Base-by-base conservation (phyloP, 1,140 invertebrate species). In the Laodelphax striatellus region DNA sequence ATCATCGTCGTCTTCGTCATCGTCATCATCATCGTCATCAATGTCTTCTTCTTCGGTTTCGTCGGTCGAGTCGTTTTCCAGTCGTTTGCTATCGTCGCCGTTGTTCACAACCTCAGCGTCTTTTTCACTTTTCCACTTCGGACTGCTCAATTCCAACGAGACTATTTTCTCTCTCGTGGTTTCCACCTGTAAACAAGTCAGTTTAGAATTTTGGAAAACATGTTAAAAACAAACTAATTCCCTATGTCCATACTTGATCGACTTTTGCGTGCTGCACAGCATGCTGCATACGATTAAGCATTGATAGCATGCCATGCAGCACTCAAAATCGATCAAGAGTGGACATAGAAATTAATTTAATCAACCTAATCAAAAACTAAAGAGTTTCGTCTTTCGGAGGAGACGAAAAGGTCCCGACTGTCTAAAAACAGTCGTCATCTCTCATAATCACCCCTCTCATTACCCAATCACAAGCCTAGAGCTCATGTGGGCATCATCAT, bases 111-210 rank as follows among this genome's bases (percentile, higher is more conserved):
- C 24, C 2, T 62, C 65, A 17, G 61, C 57, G n/a, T 57, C 62
- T 17, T 63, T 59, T 14, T 62, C 61, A 14, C 67, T 65, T 16
- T 59, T 55, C 42, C 75, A 76, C 50, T 76, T 81, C 10, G 82
- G 80, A 64, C 82, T 82, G 52, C 84, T 86, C 68, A 92, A 71
- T 71, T 92, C 88, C 70, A 92, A 73, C 46, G 88, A 90, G 70
- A 92, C 89, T 65, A 92, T 91, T 75, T 90, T 90, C 74, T 91
- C 88, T 73, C 87, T 82, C 55, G 88, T 83, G 50, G 88, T 91
- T 78, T 92, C 88, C 68, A 92, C 87, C 89, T 92, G 72, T 50
- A 9, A 50, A 17, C 9, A 17, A 50, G 46, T 19, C 16, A 50
- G 11, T 8, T 50, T 50, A 19, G 9, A 50, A 50, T 2, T 19